phyloP scores from a whole-genome alignment of 2,888 invertebrate genomes.

The Panzeria rudis region DNA sequence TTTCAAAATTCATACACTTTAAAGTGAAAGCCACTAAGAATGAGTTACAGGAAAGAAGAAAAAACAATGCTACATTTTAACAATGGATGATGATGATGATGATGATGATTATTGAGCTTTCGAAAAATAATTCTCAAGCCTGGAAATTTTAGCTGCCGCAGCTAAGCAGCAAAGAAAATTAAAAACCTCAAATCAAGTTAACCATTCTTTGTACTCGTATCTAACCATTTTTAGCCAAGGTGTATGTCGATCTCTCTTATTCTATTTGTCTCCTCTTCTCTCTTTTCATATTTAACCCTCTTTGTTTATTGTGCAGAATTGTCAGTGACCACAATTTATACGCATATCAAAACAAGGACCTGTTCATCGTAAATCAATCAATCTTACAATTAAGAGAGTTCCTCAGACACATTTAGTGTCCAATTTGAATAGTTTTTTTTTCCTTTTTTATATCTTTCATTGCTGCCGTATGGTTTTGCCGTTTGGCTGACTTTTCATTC shows the following conservation, averaged over 20 bases:
- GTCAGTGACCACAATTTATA: constrained; percentile 70
- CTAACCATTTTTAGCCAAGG: constrained; percentile 27
- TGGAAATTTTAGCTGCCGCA: constrained; percentile 23
- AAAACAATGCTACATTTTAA: constrained; percentile 29
- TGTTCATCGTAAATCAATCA: constrained; percentile 80
- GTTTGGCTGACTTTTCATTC: constrained; percentile 41
- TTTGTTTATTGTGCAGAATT: constrained; percentile 34
- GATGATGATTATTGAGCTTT: constrained; percentile 46
- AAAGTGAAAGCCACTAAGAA: background rate
- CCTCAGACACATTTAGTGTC: constrained; percentile 80
- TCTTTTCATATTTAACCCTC: background rate
- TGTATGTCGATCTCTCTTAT: constrained; percentile 11
- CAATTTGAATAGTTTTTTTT: constrained; percentile 76
- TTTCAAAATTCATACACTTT: constrained; percentile 12
- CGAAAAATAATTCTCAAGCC: constrained; percentile 30
- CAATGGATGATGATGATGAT: constrained; percentile 35
- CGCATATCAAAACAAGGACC: constrained; percentile 73
- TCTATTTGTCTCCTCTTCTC: background rate
- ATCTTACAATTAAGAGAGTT: constrained; percentile 80
- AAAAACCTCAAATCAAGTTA: constrained; percentile 29
- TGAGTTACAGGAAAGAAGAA: background rate
- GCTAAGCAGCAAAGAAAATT: constrained; percentile 8
- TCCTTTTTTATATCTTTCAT: constrained; percentile 28
- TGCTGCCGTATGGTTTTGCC: constrained; percentile 43
- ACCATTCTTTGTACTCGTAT: constrained; percentile 18